Evolutionary conservation across 2,888 invertebrate genomes (phyloP), one percentile per base, ranked within the genome.

Genomic region (Salpingus planirostris): DNA sequence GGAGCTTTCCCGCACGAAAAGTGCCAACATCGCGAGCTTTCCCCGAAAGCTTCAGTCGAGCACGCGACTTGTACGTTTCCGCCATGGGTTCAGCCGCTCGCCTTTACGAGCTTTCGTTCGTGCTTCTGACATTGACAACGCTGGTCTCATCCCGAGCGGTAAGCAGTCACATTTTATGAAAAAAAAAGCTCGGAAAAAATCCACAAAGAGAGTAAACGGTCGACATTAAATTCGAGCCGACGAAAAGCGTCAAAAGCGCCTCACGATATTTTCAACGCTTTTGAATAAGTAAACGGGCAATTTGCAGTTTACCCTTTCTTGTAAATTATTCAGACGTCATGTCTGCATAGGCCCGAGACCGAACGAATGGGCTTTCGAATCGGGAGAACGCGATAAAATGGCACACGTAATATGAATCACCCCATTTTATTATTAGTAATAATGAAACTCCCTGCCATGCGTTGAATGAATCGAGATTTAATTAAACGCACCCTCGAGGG

Each of bases 281-380:
- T 7, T 37, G 37, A 31, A 35, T 38, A 35, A 41, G 21, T 45
- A 31, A 45, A 38, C 15, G 37, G 28, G 27, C 36, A 41, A 36
- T 42, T 45, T 45, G 31, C 36, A 33, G 31, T 36, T 29, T 37
- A 36, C 36, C 31, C 37, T 29, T 29, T 34, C 31, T 32, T 38
- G 33, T 45, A 38, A 45, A 43, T 45, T 38, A 44, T 44, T 43
- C 37, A 44, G 28, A 27, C 31, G 33, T 36, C 40, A 37, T 33
- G 36, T n/a, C n/a, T 36, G 18, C 5, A 18, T 6, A 8, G 8
- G 18, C 18, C 8, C 8, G 5, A 18, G 18, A 8, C 5, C 18
- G 18, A 18, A 18, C 5, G 18, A n/a, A n/a, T n/a, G n/a, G 18
- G 18, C 8, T 18, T 18, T 6, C 8, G 18, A 18, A 8, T 18